Conservation (phyloP, 2,797 vertebrate species). For the Acestrorhynchus altus region DNA sequence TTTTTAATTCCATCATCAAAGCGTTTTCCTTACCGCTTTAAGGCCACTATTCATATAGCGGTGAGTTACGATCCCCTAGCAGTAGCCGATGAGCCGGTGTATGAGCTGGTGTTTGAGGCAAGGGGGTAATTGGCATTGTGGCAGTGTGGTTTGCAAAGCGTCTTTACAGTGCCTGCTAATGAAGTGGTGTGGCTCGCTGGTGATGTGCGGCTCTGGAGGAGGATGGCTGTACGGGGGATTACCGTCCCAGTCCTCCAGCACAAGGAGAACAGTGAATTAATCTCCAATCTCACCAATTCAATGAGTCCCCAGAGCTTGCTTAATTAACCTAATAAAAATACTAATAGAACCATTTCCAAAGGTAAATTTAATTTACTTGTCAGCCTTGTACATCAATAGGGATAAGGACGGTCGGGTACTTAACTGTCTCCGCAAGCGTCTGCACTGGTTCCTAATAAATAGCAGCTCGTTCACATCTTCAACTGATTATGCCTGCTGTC, state of each 20-base stretch:
- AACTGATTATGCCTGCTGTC: constrained; percentile 64
- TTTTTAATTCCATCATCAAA: neutral
- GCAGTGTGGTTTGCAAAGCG: constrained; percentile 16
- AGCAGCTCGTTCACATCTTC: constrained; percentile 62
- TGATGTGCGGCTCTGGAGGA: constrained; percentile 46
- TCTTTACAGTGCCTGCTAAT: constrained; percentile 50
- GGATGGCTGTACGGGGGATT: constrained; percentile 58
- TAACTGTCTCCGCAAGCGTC: constrained; percentile 57
- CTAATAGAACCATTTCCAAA: constrained; percentile 93
- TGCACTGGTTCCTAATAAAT: constrained; percentile 59
- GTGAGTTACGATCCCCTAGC: neutral
- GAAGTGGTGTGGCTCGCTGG: constrained; percentile 52
- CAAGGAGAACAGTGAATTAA: constrained; percentile 70
- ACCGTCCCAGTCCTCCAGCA: constrained; percentile 61
- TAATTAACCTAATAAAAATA: constrained; percentile 99
- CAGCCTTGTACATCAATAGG: constrained; percentile 85
- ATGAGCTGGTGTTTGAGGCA: neutral
- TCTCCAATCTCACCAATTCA: constrained; percentile 80
- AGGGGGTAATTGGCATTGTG: constrained; percentile 29
- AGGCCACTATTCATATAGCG: neutral
- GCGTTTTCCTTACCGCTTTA: neutral
- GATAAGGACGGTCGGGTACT: constrained; percentile 79
- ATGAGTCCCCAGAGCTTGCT: constrained; percentile 86
- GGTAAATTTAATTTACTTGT: constrained; percentile 98
- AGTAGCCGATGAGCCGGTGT: neutral